phyloP scores from a whole-genome alignment of 2,888 invertebrate species.

The Euproctis similis region DNA sequence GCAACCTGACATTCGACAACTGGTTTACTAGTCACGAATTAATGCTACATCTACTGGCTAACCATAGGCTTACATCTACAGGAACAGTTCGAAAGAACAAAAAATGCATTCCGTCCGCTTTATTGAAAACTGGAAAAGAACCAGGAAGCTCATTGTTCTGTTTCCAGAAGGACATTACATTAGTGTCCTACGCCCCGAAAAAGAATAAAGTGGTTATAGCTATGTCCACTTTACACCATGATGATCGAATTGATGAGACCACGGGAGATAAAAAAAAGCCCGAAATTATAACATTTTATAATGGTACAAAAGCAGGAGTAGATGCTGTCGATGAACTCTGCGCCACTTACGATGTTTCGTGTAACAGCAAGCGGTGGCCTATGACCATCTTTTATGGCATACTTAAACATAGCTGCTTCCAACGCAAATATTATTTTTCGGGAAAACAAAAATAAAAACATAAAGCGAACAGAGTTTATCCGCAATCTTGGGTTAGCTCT shows the following conservation, averaged over 20 bases:
- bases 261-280: not conserved
- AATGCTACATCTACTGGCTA: conserved; percentile 1
- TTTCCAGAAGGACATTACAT: conserved; percentile 3
- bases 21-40: conserved; percentile 9
- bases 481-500: not conserved
- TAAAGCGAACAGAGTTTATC: not conserved
- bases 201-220: conserved; percentile 5
- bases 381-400: not conserved
- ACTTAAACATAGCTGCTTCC: not conserved
- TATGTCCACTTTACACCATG: not conserved
- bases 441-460: not conserved
- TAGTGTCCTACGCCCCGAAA: conserved; percentile 9
- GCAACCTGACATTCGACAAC: conserved; percentile 12
- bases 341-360: not conserved
- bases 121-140: conserved; percentile 4
- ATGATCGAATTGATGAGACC: not conserved
- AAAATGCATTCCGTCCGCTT: conserved; percentile 8
- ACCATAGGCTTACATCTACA: conserved; percentile 2
- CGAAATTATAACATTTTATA: not conserved
- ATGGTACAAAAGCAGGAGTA: not conserved
- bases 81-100: conserved; percentile 5
- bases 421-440: not conserved
- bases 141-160: conserved; percentile 4
- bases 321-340: not conserved
- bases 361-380: not conserved